A percentile compares a stretch with the other conserved stretches of the same genome.
phyloP scores from a whole-genome alignment of 2,113 vertebrate species.

The Tringa solitaria region DNA sequence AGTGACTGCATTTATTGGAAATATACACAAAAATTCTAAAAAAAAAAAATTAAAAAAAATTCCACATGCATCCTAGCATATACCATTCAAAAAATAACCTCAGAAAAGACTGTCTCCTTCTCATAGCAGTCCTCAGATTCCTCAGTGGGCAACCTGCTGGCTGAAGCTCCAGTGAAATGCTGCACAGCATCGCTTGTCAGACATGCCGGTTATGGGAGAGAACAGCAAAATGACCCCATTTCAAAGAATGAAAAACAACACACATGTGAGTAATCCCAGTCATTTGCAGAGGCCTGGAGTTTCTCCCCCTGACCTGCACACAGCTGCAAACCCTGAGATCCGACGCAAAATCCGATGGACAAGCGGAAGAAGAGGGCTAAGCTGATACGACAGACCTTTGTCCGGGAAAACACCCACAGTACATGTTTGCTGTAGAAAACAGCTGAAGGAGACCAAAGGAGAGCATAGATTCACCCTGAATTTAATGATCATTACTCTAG shows the following conservation, averaged over 20 bases:
- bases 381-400: background rate
- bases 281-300: background rate
- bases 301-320: background rate
- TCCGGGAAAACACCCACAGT: background rate
- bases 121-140: background rate
- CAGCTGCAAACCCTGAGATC: background rate
- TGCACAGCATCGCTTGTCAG: background rate
- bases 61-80: background rate
- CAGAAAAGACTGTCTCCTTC: background rate
- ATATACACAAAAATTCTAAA: background rate
- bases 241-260: background rate
- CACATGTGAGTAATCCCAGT: background rate
- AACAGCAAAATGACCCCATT: background rate
- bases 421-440: background rate
- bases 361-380: background rate
- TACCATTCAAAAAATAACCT: background rate
- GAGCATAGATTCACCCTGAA: background rate
- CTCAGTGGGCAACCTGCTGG: background rate
- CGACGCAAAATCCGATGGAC: background rate
- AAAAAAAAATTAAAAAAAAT: background rate
- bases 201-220: background rate
- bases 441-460: background rate
- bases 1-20: background rate
- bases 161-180: background rate
- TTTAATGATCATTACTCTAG: background rate